Percentiles rank a stretch among this genome's conserved stretches.
Conservation (phyloP, 2,113 vertebrate species). For the Prolemur simus region DNA sequence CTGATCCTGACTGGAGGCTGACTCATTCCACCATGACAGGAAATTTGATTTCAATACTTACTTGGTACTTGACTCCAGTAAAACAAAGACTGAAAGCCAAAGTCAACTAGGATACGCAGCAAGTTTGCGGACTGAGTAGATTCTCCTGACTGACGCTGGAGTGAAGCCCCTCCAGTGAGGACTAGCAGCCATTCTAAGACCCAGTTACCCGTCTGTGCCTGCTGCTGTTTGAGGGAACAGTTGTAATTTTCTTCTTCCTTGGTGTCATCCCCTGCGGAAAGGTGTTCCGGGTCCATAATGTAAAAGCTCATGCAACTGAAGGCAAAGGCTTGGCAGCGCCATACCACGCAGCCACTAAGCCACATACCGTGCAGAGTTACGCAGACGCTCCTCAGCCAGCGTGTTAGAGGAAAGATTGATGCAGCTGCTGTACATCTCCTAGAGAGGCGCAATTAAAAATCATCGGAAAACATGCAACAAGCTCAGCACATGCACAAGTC, state of each 20-base stretch:
- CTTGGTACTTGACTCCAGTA: constrained; percentile 80
- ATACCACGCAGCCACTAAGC: constrained; percentile 17
- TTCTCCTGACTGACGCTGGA: neutral
- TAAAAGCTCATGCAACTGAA: constrained; percentile 67
- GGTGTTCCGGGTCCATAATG: neutral
- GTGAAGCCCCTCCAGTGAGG: constrained; percentile 47
- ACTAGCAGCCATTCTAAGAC: constrained; percentile 73
- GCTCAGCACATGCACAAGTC: constrained; percentile 69
- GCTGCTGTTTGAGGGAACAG: constrained; percentile 24
- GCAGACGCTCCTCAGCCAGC: constrained; percentile 80
- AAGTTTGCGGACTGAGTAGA: constrained; percentile 64
- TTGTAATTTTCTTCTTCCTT: constrained; percentile 8
- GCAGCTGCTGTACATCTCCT: constrained; percentile 82
- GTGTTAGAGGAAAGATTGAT: constrained; percentile 81
- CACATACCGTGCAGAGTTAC: constrained; percentile 85
- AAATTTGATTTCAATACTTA: constrained; percentile 84
- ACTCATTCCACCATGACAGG: constrained; percentile 70
- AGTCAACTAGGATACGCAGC: constrained; percentile 51
- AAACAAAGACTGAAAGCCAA: constrained; percentile 78
- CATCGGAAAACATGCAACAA: constrained; percentile 83
- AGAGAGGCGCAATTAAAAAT: constrained; percentile 77
- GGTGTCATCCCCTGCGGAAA: constrained; percentile 13
- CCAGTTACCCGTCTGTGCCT: constrained; percentile 24
- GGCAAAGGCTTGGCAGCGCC: constrained; percentile 26
- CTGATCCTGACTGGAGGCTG: constrained; percentile 57